Evolutionary conservation across 2,113 vertebrate species (phyloP).

Genomic region (Aphelocoma coerulescens): DNA sequence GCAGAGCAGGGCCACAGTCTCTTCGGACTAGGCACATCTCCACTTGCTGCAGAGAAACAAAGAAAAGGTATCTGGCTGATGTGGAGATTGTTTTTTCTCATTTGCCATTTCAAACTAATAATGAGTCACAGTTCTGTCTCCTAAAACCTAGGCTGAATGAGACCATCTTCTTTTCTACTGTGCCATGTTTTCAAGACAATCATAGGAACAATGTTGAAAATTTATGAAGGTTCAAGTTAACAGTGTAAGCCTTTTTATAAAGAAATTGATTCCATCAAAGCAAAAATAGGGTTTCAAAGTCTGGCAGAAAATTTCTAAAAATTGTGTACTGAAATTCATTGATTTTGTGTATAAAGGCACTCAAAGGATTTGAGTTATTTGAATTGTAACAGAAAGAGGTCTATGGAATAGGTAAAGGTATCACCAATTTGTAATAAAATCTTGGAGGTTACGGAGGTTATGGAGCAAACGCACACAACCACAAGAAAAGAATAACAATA

Average conservation of each 20-base stretch:
- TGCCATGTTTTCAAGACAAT: neutral
- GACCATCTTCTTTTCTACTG: neutral
- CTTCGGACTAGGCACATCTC: neutral
- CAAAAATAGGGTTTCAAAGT: neutral
- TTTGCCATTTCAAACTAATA: neutral
- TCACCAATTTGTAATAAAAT: neutral
- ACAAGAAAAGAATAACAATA: neutral
- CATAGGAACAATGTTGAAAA: neutral
- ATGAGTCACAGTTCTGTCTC: neutral
- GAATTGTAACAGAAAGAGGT: neutral
- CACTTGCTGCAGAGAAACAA: neutral
- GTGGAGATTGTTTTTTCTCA: neutral
- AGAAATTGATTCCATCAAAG: neutral
- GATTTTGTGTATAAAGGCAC: neutral
- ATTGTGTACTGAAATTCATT: neutral
- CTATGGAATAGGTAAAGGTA: neutral
- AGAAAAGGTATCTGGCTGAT: neutral
- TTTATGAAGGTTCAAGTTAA: neutral
- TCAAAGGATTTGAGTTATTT: neutral
- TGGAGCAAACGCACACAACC: neutral
- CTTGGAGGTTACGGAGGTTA: neutral
- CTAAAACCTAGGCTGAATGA: neutral
- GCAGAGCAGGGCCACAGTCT: neutral
- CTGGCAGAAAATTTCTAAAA: neutral
- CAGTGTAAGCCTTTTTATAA: neutral